Percentiles rank a stretch among this genome's conserved stretches.
Conservation (phyloP, 2,113 vertebrate genomes). For the Archilochus colubris region DNA sequence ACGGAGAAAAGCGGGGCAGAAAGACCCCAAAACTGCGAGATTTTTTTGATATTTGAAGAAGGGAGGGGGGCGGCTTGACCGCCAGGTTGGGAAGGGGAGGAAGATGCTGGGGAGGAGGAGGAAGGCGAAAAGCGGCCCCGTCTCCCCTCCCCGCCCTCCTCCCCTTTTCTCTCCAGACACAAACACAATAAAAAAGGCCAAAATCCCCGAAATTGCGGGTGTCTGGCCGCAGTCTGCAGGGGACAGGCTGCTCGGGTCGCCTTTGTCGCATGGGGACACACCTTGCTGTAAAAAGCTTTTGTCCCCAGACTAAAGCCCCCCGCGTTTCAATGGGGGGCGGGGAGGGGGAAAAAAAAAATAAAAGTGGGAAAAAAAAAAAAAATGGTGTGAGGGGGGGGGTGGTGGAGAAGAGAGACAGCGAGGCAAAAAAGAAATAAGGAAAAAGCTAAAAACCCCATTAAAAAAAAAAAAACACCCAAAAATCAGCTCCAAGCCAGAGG, state of each 20-base stretch:
- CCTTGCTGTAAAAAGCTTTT: slow-evolving; percentile 24
- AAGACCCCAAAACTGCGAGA: not conserved
- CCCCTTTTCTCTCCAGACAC: not conserved
- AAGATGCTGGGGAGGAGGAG: not conserved
- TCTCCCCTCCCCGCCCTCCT: not conserved
- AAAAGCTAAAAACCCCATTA: not conserved
- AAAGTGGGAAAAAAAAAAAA: not conserved
- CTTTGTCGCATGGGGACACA: not conserved
- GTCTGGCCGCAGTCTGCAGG: slow-evolving; percentile 16
- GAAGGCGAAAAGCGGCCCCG: not conserved
- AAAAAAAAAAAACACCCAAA: not conserved
- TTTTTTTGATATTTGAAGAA: no score
- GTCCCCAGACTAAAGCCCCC: not conserved
- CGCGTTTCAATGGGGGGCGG: not conserved
- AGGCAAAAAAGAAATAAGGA: not conserved
- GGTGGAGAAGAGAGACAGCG: no score
- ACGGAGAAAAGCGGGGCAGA: rapidly evolving
- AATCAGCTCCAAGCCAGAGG: not conserved
- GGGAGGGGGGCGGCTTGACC: not conserved
- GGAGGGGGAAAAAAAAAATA: not conserved
- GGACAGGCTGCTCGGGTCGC: not conserved
- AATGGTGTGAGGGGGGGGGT: no score
- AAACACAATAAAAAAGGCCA: slow-evolving; percentile 39
- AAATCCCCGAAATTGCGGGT: slow-evolving; percentile 20
- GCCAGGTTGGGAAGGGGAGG: not conserved